Conservation (phyloP, 2,113 vertebrate species). For the Neomonachus schauinslandi region DNA sequence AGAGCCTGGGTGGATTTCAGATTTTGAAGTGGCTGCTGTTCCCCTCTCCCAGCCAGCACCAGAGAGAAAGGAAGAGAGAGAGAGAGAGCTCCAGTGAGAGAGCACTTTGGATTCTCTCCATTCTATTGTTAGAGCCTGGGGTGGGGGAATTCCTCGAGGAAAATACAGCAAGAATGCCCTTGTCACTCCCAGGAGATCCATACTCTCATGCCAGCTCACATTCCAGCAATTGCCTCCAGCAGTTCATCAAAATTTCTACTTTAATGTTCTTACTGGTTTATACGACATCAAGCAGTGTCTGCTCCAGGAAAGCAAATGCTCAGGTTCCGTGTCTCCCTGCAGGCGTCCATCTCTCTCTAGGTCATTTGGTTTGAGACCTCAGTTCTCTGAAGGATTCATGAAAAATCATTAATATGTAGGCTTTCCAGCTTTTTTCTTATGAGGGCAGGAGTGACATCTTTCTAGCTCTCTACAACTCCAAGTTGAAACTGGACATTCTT, state of each 20-base stretch:
- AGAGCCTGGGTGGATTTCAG: neutral
- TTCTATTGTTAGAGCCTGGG: neutral
- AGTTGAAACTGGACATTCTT: constrained; percentile 7
- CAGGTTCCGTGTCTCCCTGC: neutral
- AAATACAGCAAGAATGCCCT: neutral
- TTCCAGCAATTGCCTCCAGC: neutral
- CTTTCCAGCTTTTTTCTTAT: neutral
- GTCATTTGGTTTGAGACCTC: neutral
- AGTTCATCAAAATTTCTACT: constrained; percentile 25
- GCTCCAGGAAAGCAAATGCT: neutral
- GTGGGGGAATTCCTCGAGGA: neutral
- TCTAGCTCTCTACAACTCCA: neutral
- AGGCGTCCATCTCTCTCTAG: neutral
- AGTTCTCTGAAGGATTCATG: neutral
- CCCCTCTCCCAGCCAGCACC: neutral
- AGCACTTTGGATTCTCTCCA: neutral
- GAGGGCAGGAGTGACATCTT: neutral
- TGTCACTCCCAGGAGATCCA: neutral
- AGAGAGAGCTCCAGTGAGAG: neutral
- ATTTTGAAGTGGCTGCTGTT: neutral
- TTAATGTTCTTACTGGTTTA: constrained; percentile 32
- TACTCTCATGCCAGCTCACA: neutral
- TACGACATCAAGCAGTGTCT: neutral
- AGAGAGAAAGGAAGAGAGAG: neutral
- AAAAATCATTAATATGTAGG: neutral